Evolutionary conservation across 2,113 vertebrate species (phyloP).

Genomic region (Neomonachus schauinslandi): DNA sequence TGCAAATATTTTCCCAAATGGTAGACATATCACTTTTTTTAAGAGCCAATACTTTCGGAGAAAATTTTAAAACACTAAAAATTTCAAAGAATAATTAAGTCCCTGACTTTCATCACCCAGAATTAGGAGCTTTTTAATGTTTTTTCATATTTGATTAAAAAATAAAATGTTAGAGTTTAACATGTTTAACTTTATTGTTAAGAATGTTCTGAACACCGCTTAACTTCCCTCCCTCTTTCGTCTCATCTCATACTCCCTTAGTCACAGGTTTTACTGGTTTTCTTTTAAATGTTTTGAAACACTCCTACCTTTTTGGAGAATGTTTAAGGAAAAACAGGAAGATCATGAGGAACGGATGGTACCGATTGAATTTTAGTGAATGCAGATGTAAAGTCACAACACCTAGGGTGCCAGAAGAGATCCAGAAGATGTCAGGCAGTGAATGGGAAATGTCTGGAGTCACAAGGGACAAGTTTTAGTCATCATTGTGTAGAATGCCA

Average conservation of each 20-base stretch:
- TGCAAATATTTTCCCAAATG: background rate
- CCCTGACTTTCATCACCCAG: background rate
- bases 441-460: background rate
- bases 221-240: background rate
- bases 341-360: background rate
- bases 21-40: background rate
- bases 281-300: background rate
- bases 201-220: background rate
- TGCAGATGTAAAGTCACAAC: background rate
- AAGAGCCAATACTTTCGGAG: background rate
- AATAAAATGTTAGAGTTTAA: background rate
- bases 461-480: background rate
- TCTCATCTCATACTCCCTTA: background rate
- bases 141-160: conserved; percentile 16
- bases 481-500: background rate
- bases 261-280: background rate
- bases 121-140: background rate
- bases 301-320: background rate
- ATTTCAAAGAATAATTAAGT: background rate
- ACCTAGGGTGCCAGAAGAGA: background rate
- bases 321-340: background rate
- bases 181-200: background rate
- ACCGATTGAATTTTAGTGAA: background rate
- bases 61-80: background rate
- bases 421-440: background rate